phyloP scores from a whole-genome alignment of 2,797 vertebrate genomes.

The Hafferia zeledoni region DNA sequence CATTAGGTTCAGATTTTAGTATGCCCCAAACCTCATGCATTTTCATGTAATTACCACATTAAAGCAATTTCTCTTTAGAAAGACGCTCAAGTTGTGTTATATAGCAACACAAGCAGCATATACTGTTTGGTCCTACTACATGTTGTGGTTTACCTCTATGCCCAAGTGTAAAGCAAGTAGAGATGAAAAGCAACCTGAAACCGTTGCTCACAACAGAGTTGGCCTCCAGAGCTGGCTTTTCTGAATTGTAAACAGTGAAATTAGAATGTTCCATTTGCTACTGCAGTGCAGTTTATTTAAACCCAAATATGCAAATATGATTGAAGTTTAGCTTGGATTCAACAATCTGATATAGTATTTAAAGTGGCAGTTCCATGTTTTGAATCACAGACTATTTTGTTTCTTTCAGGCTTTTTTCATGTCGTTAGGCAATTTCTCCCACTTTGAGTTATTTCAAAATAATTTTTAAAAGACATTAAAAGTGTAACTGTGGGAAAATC shows the following conservation, averaged over 20 bases:
- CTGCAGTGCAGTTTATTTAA: constrained; percentile 46
- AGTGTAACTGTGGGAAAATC: constrained; percentile 39
- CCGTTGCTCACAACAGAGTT: neutral
- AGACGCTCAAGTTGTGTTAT: neutral
- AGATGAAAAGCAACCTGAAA: constrained; percentile 4
- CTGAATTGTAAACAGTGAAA: constrained; percentile 23
- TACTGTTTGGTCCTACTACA: neutral
- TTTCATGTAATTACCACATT: neutral
- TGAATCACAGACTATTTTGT: neutral
- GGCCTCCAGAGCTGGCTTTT: neutral
- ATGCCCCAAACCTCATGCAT: neutral
- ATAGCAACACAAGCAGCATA: neutral
- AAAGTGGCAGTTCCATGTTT: neutral
- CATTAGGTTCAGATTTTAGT: neutral
- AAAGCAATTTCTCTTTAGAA: neutral
- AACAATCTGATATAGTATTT: constrained; percentile 27
- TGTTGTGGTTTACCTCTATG: neutral
- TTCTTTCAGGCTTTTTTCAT: neutral
- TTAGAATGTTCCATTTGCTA: constrained; percentile 35
- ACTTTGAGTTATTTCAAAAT: constrained; percentile 22
- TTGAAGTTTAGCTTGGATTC: constrained; percentile 49
- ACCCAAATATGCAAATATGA: constrained; percentile 32
- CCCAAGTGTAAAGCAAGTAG: neutral
- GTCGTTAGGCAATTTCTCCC: neutral
- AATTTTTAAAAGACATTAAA: neutral